These are phyloP conservation scores for Steinernema carpocapsae DNA, from an alignment of 2,888 invertebrate genomes.

Conservation along the genomic window DNA sequence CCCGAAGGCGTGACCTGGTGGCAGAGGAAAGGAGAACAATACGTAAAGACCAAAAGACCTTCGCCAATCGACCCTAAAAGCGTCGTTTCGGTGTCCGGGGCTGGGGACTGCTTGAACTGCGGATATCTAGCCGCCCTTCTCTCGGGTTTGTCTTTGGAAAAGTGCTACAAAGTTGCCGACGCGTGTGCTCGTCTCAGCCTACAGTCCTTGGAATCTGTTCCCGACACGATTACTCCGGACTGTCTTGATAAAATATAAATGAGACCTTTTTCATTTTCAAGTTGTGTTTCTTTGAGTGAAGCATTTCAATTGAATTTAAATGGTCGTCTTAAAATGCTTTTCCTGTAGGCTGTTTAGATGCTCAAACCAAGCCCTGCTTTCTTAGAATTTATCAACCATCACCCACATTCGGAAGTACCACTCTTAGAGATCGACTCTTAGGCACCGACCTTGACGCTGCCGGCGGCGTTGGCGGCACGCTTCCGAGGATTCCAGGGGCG, in stretches of 20 bases:
- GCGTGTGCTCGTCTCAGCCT: constrained; percentile 15
- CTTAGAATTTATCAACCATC: too few species aligned
- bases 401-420: too few species aligned
- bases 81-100: constrained; percentile 64
- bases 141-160: background rate
- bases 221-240: background rate
- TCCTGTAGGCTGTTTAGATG: too few species aligned
- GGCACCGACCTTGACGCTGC: too few species aligned
- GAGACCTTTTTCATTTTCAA: too few species aligned
- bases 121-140: constrained; percentile 15
- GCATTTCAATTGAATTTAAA: too few species aligned
- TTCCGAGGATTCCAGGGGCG: too few species aligned
- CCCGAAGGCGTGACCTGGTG: constrained; percentile 35
- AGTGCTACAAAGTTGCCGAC: constrained; percentile 8
- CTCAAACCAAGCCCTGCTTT: too few species aligned
- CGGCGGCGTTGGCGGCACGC: too few species aligned
- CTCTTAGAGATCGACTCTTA: too few species aligned
- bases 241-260: background rate
- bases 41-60: background rate
- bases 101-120: constrained; percentile 54
- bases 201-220: constrained; percentile 7
- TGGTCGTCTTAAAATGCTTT: too few species aligned
- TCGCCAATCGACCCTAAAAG: constrained; percentile 38
- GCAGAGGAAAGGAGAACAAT: constrained; percentile 12
- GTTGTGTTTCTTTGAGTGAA: too few species aligned